Evolutionary conservation across 2,113 vertebrate species (phyloP), one percentile per base, ranked within the genome.

Genomic region (Gambusia holbrooki): DNA sequence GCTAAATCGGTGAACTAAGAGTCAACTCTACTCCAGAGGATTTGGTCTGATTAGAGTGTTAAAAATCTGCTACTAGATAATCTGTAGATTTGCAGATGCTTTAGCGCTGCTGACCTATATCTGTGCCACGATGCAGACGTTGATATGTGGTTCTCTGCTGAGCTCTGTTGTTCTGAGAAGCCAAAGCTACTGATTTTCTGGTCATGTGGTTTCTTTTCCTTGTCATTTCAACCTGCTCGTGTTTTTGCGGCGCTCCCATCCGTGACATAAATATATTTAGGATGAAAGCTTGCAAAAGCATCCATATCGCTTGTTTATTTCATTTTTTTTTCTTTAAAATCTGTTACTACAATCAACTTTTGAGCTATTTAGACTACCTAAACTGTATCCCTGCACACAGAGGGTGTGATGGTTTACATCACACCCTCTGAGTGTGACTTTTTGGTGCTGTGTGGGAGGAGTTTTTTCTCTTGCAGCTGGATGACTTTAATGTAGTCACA

Each of bases 11-110:
- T 62, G 62, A 35, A 64, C 73, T 76, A 71, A 69, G 70, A 74
- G 74, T 79, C 35, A 80, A 82, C 40, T 82, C 74, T 10, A 3
- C 64, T 68, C 70, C 0, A 69, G 87, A 75, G 90, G 90, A 91
- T 92, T 92, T 88, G 83, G 60, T 78, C 74, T 83, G 81, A 89
- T 90, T 69, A 82, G 77, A 75, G 67, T 33, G 78, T 88, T 72
- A 82, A 85, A 90, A 88, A 77, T 25, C 79, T 77, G 77, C 65
- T 51, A 61, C 80, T 11, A 73, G 79, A 88, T 92, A 74, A 90
- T 85, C 88, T 85, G 82, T 81, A 89, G 87, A 83, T 90, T 87
- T 87, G 75, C 69, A 77, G 81, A 77, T 75, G 80, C 83, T 82
- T 67, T 80, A 58, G 79, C 54, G 66, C 67, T 64, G 79, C 84